Percentiles rank a stretch among this genome's conserved stretches.
phyloP scores from a whole-genome alignment of 2,113 vertebrate genomes.

The Corythornis madagascariensis region DNA sequence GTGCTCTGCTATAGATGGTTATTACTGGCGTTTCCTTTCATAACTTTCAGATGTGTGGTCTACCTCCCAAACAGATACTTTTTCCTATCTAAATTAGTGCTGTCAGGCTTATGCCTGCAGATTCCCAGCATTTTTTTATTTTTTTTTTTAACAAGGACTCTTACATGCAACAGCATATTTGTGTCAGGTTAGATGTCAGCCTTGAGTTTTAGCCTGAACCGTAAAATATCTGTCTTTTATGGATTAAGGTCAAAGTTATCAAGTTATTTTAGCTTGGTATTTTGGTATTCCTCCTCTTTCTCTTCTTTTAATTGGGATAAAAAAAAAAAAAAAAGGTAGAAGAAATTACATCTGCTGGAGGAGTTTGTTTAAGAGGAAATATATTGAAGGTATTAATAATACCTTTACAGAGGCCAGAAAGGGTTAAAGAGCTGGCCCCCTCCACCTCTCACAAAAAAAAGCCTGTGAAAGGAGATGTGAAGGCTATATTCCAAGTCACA shows the following conservation, averaged over 20 bases:
- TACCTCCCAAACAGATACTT: conserved; percentile 30
- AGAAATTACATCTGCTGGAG: neutral
- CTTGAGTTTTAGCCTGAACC: conserved; percentile 47
- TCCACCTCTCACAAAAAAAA: neutral
- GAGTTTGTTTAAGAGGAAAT: neutral
- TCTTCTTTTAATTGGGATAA: neutral
- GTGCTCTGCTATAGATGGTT: conserved; percentile 17
- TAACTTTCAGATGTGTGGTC: conserved; percentile 46
- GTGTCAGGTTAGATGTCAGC: conserved; percentile 40
- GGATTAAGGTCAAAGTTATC: conserved; percentile 55
- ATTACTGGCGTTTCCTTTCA: conserved; percentile 53
- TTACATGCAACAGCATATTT: neutral
- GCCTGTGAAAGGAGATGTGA: neutral
- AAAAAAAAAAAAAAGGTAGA: neutral
- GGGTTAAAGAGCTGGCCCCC: neutral
- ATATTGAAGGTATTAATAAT: neutral
- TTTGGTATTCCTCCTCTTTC: conserved; percentile 13
- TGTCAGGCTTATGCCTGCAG: conserved; percentile 48
- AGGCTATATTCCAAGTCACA: neutral
- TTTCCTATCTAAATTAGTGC: conserved; percentile 42
- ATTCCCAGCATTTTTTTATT: conserved; percentile 33
- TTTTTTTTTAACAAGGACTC: conserved; percentile 10
- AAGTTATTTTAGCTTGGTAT: neutral
- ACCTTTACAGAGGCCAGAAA: rapidly evolving
- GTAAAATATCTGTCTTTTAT: conserved; percentile 30